Evolutionary conservation across 1,140 invertebrate genomes (phyloP).

Genomic region (Drosophila sechellia): DNA sequence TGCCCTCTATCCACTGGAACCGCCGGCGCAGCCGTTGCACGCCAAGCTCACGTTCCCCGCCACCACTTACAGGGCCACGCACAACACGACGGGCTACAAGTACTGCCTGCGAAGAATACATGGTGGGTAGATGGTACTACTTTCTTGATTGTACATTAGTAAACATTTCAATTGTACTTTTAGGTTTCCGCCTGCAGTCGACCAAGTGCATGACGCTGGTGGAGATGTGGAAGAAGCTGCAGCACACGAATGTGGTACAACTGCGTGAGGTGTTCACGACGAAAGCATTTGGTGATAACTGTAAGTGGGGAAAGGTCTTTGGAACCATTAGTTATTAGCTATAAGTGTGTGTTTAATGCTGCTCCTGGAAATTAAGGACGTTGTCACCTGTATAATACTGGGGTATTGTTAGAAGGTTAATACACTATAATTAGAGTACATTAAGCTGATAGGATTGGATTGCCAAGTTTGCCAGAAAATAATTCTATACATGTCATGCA

Average conservation of each 20-base stretch:
- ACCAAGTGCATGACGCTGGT: constrained; percentile 94
- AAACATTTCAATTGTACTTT: background rate
- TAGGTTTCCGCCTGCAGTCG: constrained; percentile 90
- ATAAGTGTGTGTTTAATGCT: constrained; percentile 1
- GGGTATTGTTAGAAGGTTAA: background rate
- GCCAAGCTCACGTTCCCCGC: constrained; percentile 90
- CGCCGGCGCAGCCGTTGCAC: constrained; percentile 88
- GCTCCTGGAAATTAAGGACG: constrained; percentile 5
- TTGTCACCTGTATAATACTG: background rate
- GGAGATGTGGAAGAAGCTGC: constrained; percentile 97
- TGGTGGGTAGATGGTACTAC: constrained; percentile 80
- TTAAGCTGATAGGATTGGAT: background rate
- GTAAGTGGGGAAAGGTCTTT: constrained; percentile 87
- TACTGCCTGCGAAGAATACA: constrained; percentile 96
- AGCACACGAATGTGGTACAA: constrained; percentile 96
- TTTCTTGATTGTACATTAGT: background rate
- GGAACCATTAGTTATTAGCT: background rate
- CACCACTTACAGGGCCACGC: constrained; percentile 96
- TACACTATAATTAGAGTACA: background rate
- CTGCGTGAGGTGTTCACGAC: constrained; percentile 97
- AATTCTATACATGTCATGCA: background rate
- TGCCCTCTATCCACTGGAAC: constrained; percentile 94
- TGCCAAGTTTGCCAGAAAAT: background rate
- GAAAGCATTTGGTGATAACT: constrained; percentile 97
- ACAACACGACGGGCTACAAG: constrained; percentile 93